phyloP scores from a whole-genome alignment of 2,888 invertebrate species.

The Leucania comma region DNA sequence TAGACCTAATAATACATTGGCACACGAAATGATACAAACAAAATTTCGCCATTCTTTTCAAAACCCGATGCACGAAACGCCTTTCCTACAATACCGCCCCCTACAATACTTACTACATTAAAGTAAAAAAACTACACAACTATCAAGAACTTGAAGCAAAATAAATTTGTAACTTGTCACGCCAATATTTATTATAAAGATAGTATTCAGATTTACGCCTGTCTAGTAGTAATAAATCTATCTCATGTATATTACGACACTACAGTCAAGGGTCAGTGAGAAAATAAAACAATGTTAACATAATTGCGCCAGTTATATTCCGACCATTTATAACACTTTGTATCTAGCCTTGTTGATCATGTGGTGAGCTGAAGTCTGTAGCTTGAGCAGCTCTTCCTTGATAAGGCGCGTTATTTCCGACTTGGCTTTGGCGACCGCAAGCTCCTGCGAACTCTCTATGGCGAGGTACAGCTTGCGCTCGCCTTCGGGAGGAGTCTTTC shows the following conservation, averaged over 20 bases:
- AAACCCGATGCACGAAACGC: no score
- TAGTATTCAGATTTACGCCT: conserved; percentile 30
- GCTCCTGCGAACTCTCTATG: conserved; percentile 99
- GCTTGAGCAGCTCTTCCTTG: conserved; percentile 98
- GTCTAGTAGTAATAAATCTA: conserved; percentile 30
- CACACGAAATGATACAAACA: no score
- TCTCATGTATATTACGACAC: conserved; percentile 31
- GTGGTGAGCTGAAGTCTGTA: conserved; percentile 96
- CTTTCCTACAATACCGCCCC: no score
- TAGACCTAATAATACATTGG: no score
- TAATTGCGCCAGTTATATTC: conserved; percentile 69
- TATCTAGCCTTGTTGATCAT: conserved; percentile 97
- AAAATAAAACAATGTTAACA: conserved; percentile 62
- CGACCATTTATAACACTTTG: conserved; percentile 94
- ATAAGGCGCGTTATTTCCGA: conserved; percentile 99
- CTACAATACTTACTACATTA: background rate
- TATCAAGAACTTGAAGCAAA: conserved; percentile 23
- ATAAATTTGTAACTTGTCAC: conserved; percentile 18
- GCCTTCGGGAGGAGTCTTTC: conserved; percentile 97
- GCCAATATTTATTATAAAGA: conserved; percentile 28
- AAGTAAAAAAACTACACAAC: conserved; percentile 25
- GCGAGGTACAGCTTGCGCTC: conserved; percentile 99
- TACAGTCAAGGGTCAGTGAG: conserved; percentile 44
- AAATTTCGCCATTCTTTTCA: no score
- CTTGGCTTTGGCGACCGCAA: conserved; percentile 98